Evolutionary conservation across 2,888 invertebrate genomes (phyloP), one percentile per base, ranked within the genome.

Genomic region (Euproctis similis): DNA sequence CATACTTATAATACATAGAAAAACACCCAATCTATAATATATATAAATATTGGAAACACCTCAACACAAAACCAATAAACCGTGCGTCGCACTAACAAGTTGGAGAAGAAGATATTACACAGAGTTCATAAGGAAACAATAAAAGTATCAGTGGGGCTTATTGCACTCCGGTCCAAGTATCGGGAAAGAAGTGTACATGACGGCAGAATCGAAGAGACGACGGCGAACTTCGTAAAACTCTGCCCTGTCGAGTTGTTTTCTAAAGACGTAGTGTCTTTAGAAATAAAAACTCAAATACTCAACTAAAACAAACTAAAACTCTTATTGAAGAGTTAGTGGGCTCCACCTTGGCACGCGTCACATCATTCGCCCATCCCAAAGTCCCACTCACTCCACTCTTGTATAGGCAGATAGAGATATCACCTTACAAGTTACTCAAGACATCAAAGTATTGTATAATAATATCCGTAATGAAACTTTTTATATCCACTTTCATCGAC

Each of bases 281-380:
- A n/a, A n/a, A n/a, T n/a, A n/a, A n/a, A n/a, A n/a, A n/a, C n/a
- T n/a, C n/a, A n/a, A n/a, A n/a, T n/a, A n/a, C n/a, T n/a, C n/a
- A n/a, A n/a, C n/a, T n/a, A n/a, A n/a, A n/a, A n/a, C n/a, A n/a
- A n/a, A 55, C 65, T 65, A 71, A n/a, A n/a, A 74, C 64, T 70
- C 68, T 70, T 76, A 74, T 74, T 73, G 69, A 71, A 71, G 73
- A 77, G 74, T 78, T 62, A 37, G n/a, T n/a, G n/a, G n/a, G n/a
- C n/a, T n/a, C n/a, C n/a, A n/a, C n/a, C n/a, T n/a, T n/a, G n/a
- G n/a, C n/a, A n/a, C n/a, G n/a, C n/a, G n/a, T n/a, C n/a, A n/a
- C n/a, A n/a, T n/a, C n/a, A n/a, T n/a, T n/a, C 38, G 42, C 52
- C 36, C 38, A 46, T 46, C 36, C 46, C 36, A 12, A 26, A 12